Conservation (phyloP, 2,113 vertebrate species). For the Odocoileus hemionus region DNA sequence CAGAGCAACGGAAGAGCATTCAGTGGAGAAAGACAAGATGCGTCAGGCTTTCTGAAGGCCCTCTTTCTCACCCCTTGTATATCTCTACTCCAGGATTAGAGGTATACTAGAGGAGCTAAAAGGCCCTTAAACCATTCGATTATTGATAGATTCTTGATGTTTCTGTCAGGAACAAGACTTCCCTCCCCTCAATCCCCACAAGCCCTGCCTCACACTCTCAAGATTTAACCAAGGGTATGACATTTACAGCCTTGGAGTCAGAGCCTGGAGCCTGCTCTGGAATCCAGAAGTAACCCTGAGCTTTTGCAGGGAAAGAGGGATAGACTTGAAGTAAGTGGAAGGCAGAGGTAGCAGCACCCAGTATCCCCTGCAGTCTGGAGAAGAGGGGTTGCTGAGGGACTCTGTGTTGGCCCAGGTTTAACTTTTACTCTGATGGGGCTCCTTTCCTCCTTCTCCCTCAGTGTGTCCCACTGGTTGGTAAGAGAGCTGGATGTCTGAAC, state of each 20-base stretch:
- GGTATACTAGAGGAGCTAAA: neutral
- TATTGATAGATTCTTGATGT: neutral
- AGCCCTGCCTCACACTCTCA: neutral
- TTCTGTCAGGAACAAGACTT: neutral
- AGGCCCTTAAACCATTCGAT: neutral
- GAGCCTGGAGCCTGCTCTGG: neutral
- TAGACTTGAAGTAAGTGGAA: neutral
- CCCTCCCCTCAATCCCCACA: neutral
- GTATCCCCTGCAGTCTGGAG: neutral
- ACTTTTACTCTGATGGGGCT: neutral
- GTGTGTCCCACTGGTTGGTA: neutral
- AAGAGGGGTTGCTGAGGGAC: neutral
- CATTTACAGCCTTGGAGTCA: neutral
- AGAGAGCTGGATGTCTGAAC: neutral
- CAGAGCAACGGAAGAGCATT: neutral
- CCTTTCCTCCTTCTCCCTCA: neutral
- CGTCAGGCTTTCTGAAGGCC: neutral
- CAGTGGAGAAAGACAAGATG: neutral
- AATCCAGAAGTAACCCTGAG: neutral
- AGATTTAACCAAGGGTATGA: neutral
- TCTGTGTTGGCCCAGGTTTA: neutral
- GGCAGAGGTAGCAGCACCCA: neutral
- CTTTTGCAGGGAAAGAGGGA: neutral
- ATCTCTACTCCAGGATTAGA: neutral
- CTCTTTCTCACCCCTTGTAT: neutral